These are phyloP conservation scores for Thripadectes ignobilis DNA, from an alignment of 2,797 vertebrate genomes.

Conservation along the genomic window DNA sequence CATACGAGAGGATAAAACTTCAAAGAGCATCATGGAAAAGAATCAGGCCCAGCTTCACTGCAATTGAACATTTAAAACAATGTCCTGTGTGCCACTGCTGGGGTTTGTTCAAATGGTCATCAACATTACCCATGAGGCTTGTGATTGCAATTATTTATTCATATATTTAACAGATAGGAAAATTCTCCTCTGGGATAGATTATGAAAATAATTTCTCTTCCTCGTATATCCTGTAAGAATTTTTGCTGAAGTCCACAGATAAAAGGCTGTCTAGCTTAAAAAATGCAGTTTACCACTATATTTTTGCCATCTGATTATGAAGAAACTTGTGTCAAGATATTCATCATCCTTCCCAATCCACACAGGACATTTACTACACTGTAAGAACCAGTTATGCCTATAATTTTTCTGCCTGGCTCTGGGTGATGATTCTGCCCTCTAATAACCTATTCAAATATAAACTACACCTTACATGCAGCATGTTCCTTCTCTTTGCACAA, in stretches of 20 bases:
- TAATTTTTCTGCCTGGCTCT: background rate
- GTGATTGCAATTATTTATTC: background rate
- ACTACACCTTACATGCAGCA: background rate
- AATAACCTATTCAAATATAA: background rate
- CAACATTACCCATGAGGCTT: background rate
- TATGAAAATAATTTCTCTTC: background rate
- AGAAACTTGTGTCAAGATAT: background rate
- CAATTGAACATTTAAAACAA: background rate
- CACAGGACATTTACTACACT: background rate
- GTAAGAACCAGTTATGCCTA: background rate
- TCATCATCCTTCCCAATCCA: background rate
- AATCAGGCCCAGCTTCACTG: background rate
- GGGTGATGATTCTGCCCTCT: background rate
- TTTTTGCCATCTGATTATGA: background rate
- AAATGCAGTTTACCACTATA: background rate
- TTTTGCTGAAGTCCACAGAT: background rate
- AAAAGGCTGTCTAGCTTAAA: background rate
- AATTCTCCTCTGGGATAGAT: background rate
- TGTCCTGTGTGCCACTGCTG: accelerated
- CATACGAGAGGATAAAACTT: accelerated
- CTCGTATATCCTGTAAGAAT: accelerated
- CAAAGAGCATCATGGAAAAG: background rate
- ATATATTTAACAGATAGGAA: background rate
- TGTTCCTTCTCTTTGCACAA: background rate
- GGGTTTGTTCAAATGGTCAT: background rate